Conservation (phyloP, 2,113 vertebrate species). For the Recurvirostra avosetta region DNA sequence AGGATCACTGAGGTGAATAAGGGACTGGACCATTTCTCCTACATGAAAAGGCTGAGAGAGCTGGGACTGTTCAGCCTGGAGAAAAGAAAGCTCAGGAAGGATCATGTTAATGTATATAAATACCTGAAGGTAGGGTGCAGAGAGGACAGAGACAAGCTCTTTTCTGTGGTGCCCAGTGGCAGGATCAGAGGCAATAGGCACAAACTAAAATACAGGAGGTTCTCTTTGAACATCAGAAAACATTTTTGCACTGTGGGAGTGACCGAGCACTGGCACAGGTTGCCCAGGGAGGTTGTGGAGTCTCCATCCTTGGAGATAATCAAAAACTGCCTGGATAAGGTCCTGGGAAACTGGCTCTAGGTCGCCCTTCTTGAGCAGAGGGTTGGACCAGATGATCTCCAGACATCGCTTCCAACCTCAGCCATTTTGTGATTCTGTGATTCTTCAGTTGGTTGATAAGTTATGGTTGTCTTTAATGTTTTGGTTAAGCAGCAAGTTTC, state of each 20-base stretch:
- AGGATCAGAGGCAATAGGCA: background rate
- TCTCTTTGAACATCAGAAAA: background rate
- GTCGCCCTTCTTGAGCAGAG: background rate
- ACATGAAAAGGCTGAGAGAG: background rate
- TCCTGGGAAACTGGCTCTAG: accelerated
- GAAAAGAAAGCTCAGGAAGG: background rate
- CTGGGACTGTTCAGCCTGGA: background rate
- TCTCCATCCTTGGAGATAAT: background rate
- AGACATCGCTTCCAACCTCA: background rate
- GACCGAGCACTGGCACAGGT: background rate
- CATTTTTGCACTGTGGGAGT: background rate
- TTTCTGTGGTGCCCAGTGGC: background rate
- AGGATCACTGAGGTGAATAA: background rate
- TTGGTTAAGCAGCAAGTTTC: background rate
- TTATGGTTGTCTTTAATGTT: background rate
- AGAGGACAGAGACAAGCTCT: background rate
- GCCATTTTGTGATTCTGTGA: background rate
- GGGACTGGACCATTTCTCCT: background rate
- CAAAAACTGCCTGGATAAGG: background rate
- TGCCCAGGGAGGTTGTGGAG: background rate
- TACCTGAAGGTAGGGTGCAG: background rate
- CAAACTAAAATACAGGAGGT: background rate
- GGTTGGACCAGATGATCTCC: background rate
- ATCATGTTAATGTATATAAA: background rate
- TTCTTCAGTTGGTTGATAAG: background rate